These are phyloP conservation scores for Parazoanthus swiftii DNA, from an alignment of 92 coral and sea anemone species.

Conservation along the genomic window DNA sequence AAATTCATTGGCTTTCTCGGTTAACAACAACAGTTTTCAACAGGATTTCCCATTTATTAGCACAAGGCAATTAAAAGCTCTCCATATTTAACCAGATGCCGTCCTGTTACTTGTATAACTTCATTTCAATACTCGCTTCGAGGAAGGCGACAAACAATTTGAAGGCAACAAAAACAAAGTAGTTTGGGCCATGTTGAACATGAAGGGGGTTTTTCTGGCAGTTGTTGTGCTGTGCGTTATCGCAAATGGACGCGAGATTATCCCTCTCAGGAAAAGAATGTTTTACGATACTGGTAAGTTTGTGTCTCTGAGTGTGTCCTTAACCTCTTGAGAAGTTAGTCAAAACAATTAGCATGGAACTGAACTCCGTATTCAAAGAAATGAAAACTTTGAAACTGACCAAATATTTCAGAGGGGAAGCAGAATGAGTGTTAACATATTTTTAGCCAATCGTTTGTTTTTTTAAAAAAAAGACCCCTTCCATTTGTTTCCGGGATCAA, in stretches of 20 bases:
- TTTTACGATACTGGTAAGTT: neutral
- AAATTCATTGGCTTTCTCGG: neutral
- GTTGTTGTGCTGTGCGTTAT: neutral
- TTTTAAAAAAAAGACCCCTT: too few species aligned
- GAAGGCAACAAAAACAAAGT: neutral
- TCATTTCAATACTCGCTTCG: neutral
- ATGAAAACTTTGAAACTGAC: too few species aligned
- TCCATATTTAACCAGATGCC: neutral
- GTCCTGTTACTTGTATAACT: neutral
- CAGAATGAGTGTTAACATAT: too few species aligned
- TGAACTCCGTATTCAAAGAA: too few species aligned
- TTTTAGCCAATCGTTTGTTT: too few species aligned
- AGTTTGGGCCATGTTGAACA: neutral
- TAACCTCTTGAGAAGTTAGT: too few species aligned
- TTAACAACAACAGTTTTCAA: neutral
- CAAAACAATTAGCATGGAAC: too few species aligned
- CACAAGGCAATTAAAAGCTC: neutral
- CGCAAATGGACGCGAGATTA: neutral
- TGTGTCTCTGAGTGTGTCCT: neutral
- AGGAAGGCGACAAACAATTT: neutral
- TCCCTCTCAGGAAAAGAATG: neutral
- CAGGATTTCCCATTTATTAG: neutral
- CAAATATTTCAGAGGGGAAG: too few species aligned
- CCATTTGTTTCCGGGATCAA: too few species aligned
- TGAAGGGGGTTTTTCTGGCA: slow-evolving; percentile 1